Percentiles rank a stretch among this genome's conserved stretches.
Evolutionary conservation across 2,888 invertebrate species (phyloP).

Genomic region (Timema podura): DNA sequence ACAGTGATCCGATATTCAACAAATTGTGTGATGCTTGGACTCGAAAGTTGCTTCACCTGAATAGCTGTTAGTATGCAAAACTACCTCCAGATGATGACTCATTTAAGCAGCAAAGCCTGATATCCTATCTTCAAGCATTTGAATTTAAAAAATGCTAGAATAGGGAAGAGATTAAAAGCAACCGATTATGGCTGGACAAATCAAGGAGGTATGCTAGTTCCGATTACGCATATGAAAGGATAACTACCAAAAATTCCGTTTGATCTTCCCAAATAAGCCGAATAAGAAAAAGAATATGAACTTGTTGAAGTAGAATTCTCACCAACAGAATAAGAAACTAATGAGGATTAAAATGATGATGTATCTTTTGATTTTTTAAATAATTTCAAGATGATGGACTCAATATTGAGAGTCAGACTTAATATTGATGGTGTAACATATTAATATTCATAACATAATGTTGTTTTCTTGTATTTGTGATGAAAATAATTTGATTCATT

Average conservation of each 20-base stretch:
- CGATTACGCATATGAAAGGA: not conserved
- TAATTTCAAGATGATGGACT: no score
- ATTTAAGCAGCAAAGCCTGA: not conserved
- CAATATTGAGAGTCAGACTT: no score
- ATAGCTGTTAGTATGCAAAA: not conserved
- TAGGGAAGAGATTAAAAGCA: not conserved
- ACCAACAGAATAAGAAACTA: no score
- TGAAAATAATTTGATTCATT: no score
- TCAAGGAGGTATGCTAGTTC: not conserved
- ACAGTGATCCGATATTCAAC: not conserved
- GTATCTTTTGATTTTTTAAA: no score
- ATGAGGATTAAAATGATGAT: no score
- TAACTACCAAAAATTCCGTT: not conserved
- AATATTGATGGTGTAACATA: no score
- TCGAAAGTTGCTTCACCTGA: not conserved
- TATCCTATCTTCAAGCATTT: not conserved
- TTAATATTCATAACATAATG: no score
- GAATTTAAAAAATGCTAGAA: not conserved
- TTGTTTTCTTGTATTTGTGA: no score
- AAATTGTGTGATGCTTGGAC: not conserved
- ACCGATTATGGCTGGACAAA: not conserved
- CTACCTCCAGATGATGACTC: not conserved
- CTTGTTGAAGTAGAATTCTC: no score
- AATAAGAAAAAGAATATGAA: not conserved
- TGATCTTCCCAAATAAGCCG: not conserved